Base-by-base conservation (phyloP, 1,140 invertebrate species). In the Bombus breviceps region DNA sequence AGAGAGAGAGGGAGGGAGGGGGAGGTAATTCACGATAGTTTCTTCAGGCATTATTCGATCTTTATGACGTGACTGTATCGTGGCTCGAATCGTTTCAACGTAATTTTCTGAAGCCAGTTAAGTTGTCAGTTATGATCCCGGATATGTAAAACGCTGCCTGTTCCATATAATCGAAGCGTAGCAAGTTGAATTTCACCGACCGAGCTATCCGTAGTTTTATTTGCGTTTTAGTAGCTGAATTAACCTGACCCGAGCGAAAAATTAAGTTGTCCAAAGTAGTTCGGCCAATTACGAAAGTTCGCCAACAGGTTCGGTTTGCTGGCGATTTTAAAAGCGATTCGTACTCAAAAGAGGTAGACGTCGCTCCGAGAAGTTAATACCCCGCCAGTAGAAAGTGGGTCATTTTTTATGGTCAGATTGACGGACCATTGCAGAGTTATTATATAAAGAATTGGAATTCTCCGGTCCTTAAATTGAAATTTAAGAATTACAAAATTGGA, bases 1-100 rank as follows among this genome's bases (percentile, higher is more conserved):
- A 37, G 3, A 3, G 3, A 5, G 22, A 6, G 13, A 4, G 39
- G 34, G 13, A 32, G 68, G 66, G 25, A 76, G 22, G 8, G 15
- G 2, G 32, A 12, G 8, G 13, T 8, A 25, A 88, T 77, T 72
- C 77, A 69, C 68, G 81, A 87, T 84, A 84, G 72, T 89, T 89
- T 84, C 85, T 75, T 81, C 47, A 18, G 57, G 59, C 68, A 66
- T 89, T 86, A 86, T 89, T 64, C 79, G n/a, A 32, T n/a, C 37
- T 64, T 18, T 37, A 15, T 39, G 12, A 47, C 39, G 64, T 43
- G 47, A 53, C 47, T 53, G 53, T 34, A 32, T 32, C 66, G 32
- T 47, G 10, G 0, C 39, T 79, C 39, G 43, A 71, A 39, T 87
- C 66, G 69, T 74, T 79, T 37, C 59, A 69, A 34, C 39, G 37